A percentile compares a stretch with the other conserved stretches of the same genome.
Conservation (phyloP, 2,888 invertebrate species). For the Dendrolimus pini region DNA sequence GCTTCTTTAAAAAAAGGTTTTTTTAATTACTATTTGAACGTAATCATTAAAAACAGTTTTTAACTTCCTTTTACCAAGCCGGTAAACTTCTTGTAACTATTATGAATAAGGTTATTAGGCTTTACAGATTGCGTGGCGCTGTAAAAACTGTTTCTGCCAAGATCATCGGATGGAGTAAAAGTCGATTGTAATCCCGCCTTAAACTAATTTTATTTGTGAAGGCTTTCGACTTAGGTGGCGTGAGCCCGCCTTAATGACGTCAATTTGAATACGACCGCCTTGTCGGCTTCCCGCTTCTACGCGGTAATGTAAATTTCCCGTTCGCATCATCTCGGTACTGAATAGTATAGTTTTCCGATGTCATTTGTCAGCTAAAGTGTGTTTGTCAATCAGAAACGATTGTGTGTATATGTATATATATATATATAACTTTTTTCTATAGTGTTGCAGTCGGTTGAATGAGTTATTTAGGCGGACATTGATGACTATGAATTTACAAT, state of each 20-base stretch:
- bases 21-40: no score
- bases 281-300: constrained; percentile 36
- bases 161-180: no score
- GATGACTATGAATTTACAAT: no score
- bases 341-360: constrained; percentile 41
- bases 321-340: constrained; percentile 24
- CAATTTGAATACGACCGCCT: constrained; percentile 55
- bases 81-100: no score
- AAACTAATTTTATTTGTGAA: constrained; percentile 22
- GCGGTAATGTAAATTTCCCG: constrained; percentile 49
- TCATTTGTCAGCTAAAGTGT: constrained; percentile 49
- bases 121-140: no score
- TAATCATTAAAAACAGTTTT: no score
- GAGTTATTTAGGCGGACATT: constrained; percentile 7
- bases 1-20: no score
- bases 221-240: constrained; percentile 27
- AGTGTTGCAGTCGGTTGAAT: constrained; percentile 18
- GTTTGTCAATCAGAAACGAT: constrained; percentile 43
- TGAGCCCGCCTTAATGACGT: constrained; percentile 47
- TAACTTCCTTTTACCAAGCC: no score
- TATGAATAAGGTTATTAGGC: no score
- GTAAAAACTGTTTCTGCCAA: no score
- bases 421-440: no score
- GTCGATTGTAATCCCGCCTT: not conserved
- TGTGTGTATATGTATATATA: constrained; percentile 13